These are phyloP conservation scores for Arbacia lixula DNA, from an alignment of 53 echinoderm and acorn worm genomes.

Conservation along the genomic window DNA sequence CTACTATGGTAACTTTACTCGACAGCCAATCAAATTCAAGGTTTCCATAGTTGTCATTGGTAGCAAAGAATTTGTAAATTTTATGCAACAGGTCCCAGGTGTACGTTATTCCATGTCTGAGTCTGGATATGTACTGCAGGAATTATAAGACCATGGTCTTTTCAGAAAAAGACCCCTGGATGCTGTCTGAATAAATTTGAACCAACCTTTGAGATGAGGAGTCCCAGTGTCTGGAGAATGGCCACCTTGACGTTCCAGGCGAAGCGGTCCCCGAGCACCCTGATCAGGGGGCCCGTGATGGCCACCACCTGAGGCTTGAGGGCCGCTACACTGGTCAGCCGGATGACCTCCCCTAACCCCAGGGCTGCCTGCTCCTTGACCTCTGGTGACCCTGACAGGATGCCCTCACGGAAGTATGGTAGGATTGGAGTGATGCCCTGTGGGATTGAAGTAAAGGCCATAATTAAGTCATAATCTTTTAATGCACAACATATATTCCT, in stretches of 20 bases:
- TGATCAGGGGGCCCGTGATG: conserved; percentile 96
- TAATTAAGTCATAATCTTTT: too few species aligned
- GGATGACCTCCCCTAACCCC: conserved; percentile 89
- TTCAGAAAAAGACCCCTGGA: neutral
- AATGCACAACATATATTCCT: too few species aligned
- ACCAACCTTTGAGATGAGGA: conserved; percentile 87
- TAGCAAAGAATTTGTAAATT: too few species aligned
- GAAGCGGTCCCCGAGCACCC: conserved; percentile 94
- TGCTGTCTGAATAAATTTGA: neutral
- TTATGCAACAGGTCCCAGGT: too few species aligned
- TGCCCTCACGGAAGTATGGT: conserved; percentile 93
- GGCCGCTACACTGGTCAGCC: conserved; percentile 84
- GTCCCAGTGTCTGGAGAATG: conserved; percentile 84
- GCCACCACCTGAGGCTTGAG: conserved; percentile 94
- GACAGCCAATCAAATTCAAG: too few species aligned
- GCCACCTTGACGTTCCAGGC: conserved; percentile 98
- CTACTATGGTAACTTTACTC: too few species aligned
- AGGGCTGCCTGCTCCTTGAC: conserved; percentile 90
- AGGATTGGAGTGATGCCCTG: conserved; percentile 94
- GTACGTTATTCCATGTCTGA: too few species aligned
- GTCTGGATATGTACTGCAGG: too few species aligned
- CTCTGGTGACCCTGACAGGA: conserved; percentile 93
- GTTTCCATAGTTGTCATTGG: too few species aligned
- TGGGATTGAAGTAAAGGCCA: too few species aligned
- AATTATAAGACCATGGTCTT: neutral